Percentiles rank a stretch among this genome's conserved stretches.
Evolutionary conservation across 2,888 invertebrate species (phyloP).

Genomic region (Polymixis lichenea): DNA sequence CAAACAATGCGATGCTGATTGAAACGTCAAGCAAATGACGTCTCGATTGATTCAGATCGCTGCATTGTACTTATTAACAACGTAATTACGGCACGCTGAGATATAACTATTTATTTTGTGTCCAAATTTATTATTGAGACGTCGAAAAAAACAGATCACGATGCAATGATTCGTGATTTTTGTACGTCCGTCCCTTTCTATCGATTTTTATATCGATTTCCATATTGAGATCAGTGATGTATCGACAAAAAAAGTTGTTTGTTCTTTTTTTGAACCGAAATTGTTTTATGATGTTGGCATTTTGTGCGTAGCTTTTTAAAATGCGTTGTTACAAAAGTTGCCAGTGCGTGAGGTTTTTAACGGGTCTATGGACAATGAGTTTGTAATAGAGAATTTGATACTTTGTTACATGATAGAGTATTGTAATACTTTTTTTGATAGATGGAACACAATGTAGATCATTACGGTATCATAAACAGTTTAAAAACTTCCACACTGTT

Average conservation of each 20-base stretch:
- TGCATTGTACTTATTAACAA: constrained; percentile 88
- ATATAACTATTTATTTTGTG: constrained; percentile 88
- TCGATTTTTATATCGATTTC: constrained; percentile 83
- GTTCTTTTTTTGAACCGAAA: constrained; percentile 75
- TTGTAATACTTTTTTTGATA: constrained; percentile 53
- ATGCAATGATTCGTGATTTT: constrained; percentile 86
- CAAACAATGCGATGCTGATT: constrained; percentile 90
- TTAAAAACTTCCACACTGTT: background rate
- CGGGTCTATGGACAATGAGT: constrained; percentile 54
- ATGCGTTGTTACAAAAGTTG: constrained; percentile 55
- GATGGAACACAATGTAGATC: constrained; percentile 32
- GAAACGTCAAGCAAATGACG: constrained; percentile 89
- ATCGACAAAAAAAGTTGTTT: constrained; percentile 67
- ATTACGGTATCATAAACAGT: constrained; percentile 42
- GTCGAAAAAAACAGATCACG: constrained; percentile 83
- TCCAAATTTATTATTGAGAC: constrained; percentile 87
- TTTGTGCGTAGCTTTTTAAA: constrained; percentile 56
- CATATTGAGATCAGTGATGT: constrained; percentile 74
- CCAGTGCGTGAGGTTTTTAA: constrained; percentile 59
- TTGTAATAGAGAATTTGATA: constrained; percentile 63
- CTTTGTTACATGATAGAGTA: constrained; percentile 56
- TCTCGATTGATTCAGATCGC: constrained; percentile 86
- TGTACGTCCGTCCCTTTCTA: constrained; percentile 71
- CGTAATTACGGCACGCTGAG: constrained; percentile 88
- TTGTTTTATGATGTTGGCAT: constrained; percentile 70